Conservation (phyloP, 1,140 invertebrate genomes). For the Myzus persicae region DNA sequence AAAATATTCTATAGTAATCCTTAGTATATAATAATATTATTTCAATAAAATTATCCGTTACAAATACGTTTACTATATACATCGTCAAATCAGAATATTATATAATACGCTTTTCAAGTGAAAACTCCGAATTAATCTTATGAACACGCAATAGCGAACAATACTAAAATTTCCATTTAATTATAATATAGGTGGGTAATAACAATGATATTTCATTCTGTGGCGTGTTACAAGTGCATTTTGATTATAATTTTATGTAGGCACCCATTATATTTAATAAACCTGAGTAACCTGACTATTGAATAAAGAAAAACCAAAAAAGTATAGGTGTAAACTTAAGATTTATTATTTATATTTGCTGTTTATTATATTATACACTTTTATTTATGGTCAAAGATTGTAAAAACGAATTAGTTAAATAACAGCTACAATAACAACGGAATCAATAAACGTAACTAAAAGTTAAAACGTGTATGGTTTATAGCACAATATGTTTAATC, state of each 20-base stretch:
- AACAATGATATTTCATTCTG: background rate
- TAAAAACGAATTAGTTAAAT: background rate
- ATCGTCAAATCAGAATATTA: background rate
- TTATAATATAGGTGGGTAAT: background rate
- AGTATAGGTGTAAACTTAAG: background rate
- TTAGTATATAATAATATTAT: background rate
- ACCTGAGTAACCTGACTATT: background rate
- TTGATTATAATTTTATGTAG: background rate
- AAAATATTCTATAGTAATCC: too few species aligned
- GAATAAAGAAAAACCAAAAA: background rate
- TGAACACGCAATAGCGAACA: background rate
- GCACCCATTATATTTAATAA: background rate
- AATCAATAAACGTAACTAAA: background rate
- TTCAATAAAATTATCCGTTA: background rate
- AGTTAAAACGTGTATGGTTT: background rate
- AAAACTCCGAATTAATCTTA: background rate
- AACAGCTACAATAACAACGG: background rate
- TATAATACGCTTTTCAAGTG: background rate
- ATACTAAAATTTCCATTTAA: background rate
- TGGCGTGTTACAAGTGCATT: background rate
- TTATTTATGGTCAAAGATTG: background rate
- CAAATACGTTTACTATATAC: background rate
- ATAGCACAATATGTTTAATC: background rate
- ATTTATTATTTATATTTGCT: background rate
- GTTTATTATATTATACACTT: background rate